Evolutionary conservation across 2,888 invertebrate species (phyloP), one percentile per base, ranked within the genome.

Genomic region (Andrena bucephala): DNA sequence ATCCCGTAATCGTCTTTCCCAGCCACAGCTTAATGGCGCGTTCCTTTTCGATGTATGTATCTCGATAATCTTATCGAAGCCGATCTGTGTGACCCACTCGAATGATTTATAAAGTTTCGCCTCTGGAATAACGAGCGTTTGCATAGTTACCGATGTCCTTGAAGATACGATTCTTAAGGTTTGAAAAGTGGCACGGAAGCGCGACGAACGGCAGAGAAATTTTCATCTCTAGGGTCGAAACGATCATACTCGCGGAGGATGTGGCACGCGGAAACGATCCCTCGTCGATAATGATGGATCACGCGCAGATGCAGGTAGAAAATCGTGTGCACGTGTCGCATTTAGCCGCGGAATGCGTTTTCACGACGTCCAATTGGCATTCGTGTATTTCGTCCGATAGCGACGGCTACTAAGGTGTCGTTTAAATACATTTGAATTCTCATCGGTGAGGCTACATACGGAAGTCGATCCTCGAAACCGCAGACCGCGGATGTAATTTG

Each of bases 71-170:
- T 79, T 77, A 70, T 78, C 80, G 60, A 54, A 33, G 42, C 31
- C 66, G 77, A 72, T 78, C 71, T 78, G 24, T 62, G 80, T 67
- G 80, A 78, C 72, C 80, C 54, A 60, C 8, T 20, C 48, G 78
- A 72, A 57, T 60, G 78, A 67, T 80, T 80, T 72, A 78, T 62
- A 78, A 67, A 67, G 66, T 70, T 48, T 36, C 54, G 57, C 57
- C 57, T 33, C 33, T 48, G 60, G 54, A 50, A 72, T 72, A 72
- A 80, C 52, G 65, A 77, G 65, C 31, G 65, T 77, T 79, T 60
- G 8, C 66, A 60, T 48, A 48, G 50, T 31, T 42, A 65, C 31
- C 33, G 77, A 77, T 77, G 57, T 59, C 69, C 63, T 29, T 4
- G 27, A 27, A 57, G 68, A 68, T 57, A 57, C 33, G n/a, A 7